A percentile compares a stretch with the other conserved stretches of the same genome.
Conservation (phyloP, 2,797 vertebrate genomes). For the Spinus olivaceus region DNA sequence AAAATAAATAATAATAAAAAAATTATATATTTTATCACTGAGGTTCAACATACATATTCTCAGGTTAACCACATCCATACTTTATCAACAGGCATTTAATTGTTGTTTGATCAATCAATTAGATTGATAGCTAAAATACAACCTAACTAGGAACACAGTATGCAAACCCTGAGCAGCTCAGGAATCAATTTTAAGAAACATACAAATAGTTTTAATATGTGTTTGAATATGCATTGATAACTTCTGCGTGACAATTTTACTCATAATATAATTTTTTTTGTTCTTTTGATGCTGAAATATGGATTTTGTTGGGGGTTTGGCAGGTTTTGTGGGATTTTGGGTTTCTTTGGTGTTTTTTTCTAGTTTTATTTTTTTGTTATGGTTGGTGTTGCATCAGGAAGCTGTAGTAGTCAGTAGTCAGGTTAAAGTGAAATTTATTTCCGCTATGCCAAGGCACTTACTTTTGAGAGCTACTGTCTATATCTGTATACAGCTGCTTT, state of each 20-base stretch:
- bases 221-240: background rate
- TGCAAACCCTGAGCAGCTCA: background rate
- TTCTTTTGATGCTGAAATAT: background rate
- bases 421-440: background rate
- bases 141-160: background rate
- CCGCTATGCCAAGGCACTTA: background rate
- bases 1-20: background rate
- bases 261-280: background rate
- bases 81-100: background rate
- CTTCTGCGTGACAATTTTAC: background rate
- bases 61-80: background rate
- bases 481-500: background rate
- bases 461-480: background rate
- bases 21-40: background rate
- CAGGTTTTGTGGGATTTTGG: background rate
- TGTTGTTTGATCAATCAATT: background rate
- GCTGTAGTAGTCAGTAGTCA: background rate
- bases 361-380: background rate
- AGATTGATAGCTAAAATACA: background rate
- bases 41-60: background rate
- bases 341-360: background rate
- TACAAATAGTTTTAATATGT: background rate
- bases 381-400: background rate
- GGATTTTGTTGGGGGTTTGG: fast-evolving
- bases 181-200: background rate